Percentiles rank a stretch among this genome's conserved stretches.
Conservation (phyloP, 1,140 invertebrate species). For the Ctenoplectra terminalis region DNA sequence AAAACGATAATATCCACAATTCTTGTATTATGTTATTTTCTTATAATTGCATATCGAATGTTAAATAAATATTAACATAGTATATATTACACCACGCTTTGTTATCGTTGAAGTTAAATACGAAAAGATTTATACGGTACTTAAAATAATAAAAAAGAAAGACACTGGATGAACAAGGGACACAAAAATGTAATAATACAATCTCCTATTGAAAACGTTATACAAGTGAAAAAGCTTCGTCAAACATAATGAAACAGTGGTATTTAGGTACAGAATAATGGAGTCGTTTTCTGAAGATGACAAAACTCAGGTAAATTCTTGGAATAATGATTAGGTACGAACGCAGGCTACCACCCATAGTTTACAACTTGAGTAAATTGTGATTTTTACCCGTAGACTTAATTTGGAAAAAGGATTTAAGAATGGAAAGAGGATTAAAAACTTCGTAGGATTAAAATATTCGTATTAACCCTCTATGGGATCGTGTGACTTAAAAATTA, state of each 20-base stretch:
- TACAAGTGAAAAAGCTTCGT: background rate
- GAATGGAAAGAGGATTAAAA: background rate
- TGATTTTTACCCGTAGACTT: background rate
- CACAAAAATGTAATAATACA: background rate
- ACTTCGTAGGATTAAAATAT: too few relatives aligned
- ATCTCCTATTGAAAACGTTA: background rate
- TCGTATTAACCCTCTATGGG: too few relatives aligned
- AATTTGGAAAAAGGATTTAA: background rate
- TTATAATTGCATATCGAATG: too few relatives aligned
- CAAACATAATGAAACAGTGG: background rate
- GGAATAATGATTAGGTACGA: background rate
- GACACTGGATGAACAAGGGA: background rate
- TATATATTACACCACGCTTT: too few relatives aligned
- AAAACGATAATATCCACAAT: background rate
- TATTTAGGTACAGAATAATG: background rate
- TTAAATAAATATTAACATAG: too few relatives aligned
- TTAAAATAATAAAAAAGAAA: background rate
- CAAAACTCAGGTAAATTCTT: constrained; percentile 7
- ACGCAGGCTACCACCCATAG: background rate
- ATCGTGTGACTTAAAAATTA: background rate
- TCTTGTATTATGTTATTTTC: background rate
- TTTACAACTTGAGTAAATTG: background rate
- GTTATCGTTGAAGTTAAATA: background rate
- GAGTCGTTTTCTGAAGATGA: background rate
- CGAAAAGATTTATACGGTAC: background rate